Percentiles rank a stretch among this genome's conserved stretches.
Evolutionary conservation across 2,797 vertebrate genomes (phyloP).

Genomic region (Lepus townsendii): DNA sequence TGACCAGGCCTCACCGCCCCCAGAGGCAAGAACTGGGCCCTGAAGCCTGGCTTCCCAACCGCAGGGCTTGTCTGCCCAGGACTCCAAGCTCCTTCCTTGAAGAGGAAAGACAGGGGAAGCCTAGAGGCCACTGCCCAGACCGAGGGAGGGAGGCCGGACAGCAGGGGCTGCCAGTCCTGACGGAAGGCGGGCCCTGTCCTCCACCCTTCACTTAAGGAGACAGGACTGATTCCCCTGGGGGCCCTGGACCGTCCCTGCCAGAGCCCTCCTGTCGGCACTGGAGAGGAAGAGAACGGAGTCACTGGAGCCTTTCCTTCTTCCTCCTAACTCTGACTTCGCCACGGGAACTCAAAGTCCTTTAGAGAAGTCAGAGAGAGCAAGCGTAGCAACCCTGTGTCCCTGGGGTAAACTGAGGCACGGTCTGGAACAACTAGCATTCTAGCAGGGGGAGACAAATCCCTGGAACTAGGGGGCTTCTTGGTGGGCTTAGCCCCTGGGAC

Average conservation of each 20-base stretch:
- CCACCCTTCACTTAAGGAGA: conserved; percentile 61
- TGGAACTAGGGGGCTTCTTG: neutral
- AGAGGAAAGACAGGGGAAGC: conserved; percentile 33
- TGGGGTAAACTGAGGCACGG: conserved; percentile 61
- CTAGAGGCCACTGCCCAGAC: conserved; percentile 69
- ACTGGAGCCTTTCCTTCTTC: conserved; percentile 33
- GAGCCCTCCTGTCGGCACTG: neutral
- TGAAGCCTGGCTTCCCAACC: conserved; percentile 41
- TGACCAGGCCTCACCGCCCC: conserved; percentile 68
- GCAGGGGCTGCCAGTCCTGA: conserved; percentile 49
- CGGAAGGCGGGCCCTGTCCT: neutral
- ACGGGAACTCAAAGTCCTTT: conserved; percentile 36
- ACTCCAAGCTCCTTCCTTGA: conserved; percentile 61
- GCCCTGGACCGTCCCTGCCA: neutral
- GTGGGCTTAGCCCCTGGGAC: neutral
- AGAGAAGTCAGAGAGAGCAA: conserved; percentile 26
- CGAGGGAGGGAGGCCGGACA: conserved; percentile 33
- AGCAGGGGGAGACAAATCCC: neutral
- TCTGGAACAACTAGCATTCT: neutral
- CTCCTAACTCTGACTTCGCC: conserved; percentile 50
- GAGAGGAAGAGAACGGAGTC: neutral
- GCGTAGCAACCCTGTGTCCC: neutral
- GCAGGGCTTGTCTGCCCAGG: conserved; percentile 53
- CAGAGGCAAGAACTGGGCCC: conserved; percentile 63
- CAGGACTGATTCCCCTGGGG: conserved; percentile 46